These are phyloP conservation scores for Nasonia oneida DNA, from an alignment of 2,888 invertebrate genomes.

Conservation along the genomic window DNA sequence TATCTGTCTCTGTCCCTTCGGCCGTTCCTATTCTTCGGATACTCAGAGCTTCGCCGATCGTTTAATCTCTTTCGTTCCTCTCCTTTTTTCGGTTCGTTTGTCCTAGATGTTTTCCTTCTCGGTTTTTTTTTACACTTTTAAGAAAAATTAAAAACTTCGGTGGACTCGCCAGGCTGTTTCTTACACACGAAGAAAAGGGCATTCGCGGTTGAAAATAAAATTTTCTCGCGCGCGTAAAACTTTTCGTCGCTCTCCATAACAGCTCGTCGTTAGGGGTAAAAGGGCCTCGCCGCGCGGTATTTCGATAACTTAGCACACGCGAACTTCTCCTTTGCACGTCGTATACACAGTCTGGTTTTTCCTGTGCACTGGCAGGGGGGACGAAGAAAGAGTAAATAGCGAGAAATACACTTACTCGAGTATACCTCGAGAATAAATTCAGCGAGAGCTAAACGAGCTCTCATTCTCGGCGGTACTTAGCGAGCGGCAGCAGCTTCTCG, in stretches of 20 bases:
- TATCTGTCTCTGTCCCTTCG: slow-evolving; percentile 38
- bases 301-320: neutral
- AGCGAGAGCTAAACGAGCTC: slow-evolving; percentile 42
- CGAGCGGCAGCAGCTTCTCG: slow-evolving; percentile 25
- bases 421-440: slow-evolving; percentile 42
- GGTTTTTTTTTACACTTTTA: neutral
- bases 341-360: neutral
- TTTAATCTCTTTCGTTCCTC: slow-evolving; percentile 5
- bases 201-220: neutral
- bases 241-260: neutral
- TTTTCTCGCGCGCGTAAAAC: neutral
- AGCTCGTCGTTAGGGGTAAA: neutral
- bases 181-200: neutral
- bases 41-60: neutral
- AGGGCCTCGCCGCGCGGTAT: neutral
- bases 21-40: slow-evolving; percentile 11
- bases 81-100: neutral
- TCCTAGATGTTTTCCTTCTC: neutral
- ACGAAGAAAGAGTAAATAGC: neutral
- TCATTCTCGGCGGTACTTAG: slow-evolving; percentile 48
- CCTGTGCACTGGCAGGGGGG: neutral
- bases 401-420: slow-evolving; percentile 30
- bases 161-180: neutral
- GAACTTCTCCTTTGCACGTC: neutral
- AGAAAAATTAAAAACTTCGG: neutral